These are phyloP conservation scores for Rostratula benghalensis DNA, from an alignment of 2,113 vertebrate species.

Conservation along the genomic window DNA sequence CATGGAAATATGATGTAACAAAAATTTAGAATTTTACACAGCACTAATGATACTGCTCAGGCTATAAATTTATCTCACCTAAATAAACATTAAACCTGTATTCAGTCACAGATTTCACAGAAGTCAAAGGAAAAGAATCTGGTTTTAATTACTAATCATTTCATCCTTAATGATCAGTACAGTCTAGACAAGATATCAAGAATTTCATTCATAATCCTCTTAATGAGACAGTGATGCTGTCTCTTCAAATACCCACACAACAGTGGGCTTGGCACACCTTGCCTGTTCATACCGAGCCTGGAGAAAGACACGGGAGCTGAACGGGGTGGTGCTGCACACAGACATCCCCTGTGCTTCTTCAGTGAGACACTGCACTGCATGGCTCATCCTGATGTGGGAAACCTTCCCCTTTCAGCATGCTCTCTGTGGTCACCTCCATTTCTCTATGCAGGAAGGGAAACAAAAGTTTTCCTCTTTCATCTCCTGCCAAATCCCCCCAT, in stretches of 20 bases:
- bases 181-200: not conserved
- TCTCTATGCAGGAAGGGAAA: not conserved
- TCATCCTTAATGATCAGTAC: not conserved
- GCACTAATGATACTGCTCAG: not conserved
- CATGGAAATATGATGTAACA: not conserved
- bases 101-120: not conserved
- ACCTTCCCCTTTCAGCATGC: rapidly evolving
- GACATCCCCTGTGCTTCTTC: not conserved
- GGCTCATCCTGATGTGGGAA: not conserved
- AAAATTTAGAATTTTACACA: not conserved
- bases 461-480: not conserved
- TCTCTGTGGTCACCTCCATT: not conserved
- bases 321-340: rapidly evolving
- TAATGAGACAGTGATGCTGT: not conserved
- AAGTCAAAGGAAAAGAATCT: not conserved
- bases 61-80: not conserved
- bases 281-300: not conserved
- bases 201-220: not conserved
- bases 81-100: not conserved
- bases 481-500: not conserved
- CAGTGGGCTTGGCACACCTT: not conserved
- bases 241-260: not conserved
- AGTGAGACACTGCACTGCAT: rapidly evolving
- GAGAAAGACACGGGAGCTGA: rapidly evolving
- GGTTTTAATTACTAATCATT: not conserved